phyloP scores from a whole-genome alignment of 2,113 vertebrate genomes.

The Paramormyrops kingsleyae region DNA sequence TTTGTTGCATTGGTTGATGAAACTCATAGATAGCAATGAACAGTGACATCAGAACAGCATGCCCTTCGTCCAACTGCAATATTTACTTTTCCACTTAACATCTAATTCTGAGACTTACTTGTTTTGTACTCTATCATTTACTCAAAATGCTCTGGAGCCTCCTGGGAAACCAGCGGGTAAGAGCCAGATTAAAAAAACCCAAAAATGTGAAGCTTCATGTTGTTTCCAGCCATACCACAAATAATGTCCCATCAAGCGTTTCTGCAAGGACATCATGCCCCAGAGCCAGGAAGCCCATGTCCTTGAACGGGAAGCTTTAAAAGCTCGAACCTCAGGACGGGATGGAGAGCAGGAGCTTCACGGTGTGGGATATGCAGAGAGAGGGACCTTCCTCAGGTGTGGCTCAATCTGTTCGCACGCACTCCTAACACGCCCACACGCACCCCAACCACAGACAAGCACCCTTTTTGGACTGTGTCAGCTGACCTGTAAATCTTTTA shows the following conservation, averaged over 20 bases:
- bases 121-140: slow-evolving; percentile 17
- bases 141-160: slow-evolving; percentile 27
- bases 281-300: neutral
- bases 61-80: slow-evolving; percentile 42
- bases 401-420: too few relatives aligned
- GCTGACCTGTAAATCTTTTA: neutral
- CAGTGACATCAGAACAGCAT: slow-evolving; percentile 32
- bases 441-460: neutral
- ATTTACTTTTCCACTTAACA: slow-evolving; percentile 39
- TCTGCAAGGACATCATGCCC: slow-evolving; percentile 35
- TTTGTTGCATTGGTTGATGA: slow-evolving; percentile 27
- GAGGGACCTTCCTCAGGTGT: neutral
- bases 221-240: slow-evolving; percentile 41
- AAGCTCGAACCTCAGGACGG: neutral
- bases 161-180: slow-evolving; percentile 32
- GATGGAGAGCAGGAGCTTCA: neutral
- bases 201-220: slow-evolving; percentile 39
- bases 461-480: neutral
- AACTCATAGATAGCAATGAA: slow-evolving; percentile 36
- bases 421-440: neutral
- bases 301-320: neutral
- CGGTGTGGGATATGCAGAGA: neutral
- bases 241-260: slow-evolving; percentile 31
- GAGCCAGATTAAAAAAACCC: neutral
- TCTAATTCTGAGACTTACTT: slow-evolving; percentile 32